Base-by-base conservation (phyloP, 2,113 vertebrate genomes). In the Empidonax traillii region DNA sequence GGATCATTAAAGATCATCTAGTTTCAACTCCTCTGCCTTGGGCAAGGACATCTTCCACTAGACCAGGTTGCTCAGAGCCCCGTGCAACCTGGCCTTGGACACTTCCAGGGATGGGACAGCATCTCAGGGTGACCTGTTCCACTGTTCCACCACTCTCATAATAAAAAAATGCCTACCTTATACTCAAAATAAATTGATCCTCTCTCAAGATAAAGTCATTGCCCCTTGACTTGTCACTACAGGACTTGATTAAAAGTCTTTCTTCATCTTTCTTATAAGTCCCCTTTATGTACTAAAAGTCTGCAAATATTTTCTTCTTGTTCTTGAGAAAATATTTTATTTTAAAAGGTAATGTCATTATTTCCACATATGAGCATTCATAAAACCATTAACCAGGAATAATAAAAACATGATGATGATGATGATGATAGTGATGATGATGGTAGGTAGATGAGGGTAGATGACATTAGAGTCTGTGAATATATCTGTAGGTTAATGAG, bases 141-240 rank as follows among this genome's bases (percentile, higher is more conserved):
- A 27, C n/a, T 10, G 5, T 35, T 35, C 35, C 35, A 85, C 11
- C 19, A 23, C 14, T 8, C 14, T 59, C 30, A 31, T 0, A 0
- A 1, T 18, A 19, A 77, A 71, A n/a, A 31, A 46, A 77, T 3
- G 2, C 61, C 28, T 51, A 73, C 31, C 25, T 21, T 21, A 30
- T 8, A 27, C 7, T 11, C 3, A 33, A 10, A 21, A 21, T 47
- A 73, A 85, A 63, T 46, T 18, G 14, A 65, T 10, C 2, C 2
- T 73, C 22, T 46, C 23, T 31, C 30, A 52, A 5, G 47, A 82
- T 52, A 51, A 55, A 85, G 24, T 18, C 28, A 13, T 47, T 82
- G 9, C 4, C 4, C 23, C 25, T 24, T 46, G 11, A 46, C 11
- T 44, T 61, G 17, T 61, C 46, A 35, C 49, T 74, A n/a, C 35